Conservation (phyloP, 2,113 vertebrate genomes). For the Vidua chalybeata region DNA sequence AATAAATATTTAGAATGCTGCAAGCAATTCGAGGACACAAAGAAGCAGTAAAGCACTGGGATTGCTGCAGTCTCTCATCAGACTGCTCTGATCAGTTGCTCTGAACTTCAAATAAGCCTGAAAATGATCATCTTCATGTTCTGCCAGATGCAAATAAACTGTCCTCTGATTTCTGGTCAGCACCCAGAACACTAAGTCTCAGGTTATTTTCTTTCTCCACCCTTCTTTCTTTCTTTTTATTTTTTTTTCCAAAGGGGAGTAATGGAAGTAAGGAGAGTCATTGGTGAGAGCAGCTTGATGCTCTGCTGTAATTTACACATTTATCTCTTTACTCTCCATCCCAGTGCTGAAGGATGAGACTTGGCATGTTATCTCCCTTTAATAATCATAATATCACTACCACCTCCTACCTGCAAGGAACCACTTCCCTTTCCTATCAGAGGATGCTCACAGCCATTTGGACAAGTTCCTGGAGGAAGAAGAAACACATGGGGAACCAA, state of each 20-base stretch:
- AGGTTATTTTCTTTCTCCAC: neutral
- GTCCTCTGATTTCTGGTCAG: neutral
- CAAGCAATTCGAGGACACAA: neutral
- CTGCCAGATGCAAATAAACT: neutral
- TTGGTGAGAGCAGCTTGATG: neutral
- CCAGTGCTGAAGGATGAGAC: neutral
- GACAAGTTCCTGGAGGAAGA: neutral
- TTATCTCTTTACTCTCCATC: neutral
- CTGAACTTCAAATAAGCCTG: neutral
- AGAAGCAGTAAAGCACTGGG: neutral
- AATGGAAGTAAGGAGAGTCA: neutral
- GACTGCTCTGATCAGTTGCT: neutral
- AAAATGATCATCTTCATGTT: neutral
- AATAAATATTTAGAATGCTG: constrained; percentile 3
- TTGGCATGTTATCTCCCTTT: neutral
- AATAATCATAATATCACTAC: neutral
- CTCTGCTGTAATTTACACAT: neutral
- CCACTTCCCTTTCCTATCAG: neutral
- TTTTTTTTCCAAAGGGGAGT: neutral
- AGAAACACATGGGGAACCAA: neutral
- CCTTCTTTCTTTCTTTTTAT: neutral
- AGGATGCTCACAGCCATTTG: neutral
- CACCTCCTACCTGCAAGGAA: neutral
- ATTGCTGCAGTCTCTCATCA: neutral
- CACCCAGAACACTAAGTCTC: neutral